Evolutionary conservation across 2,797 vertebrate species (phyloP).

Genomic region (Pangasius macronema): DNA sequence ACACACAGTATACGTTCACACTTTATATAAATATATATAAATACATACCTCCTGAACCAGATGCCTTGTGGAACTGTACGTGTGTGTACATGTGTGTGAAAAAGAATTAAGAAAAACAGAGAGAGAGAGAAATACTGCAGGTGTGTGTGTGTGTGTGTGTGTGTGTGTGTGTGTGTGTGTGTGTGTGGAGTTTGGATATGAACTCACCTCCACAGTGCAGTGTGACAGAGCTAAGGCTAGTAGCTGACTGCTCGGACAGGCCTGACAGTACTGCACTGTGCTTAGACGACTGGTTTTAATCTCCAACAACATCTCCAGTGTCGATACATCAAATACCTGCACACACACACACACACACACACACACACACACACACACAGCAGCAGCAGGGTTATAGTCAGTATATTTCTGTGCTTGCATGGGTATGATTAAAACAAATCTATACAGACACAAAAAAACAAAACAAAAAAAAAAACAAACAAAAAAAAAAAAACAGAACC

Average conservation of each 20-base stretch:
- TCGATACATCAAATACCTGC: slow-evolving; percentile 85
- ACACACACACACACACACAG: background rate
- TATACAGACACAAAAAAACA: no score
- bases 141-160: background rate
- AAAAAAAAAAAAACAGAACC: no score
- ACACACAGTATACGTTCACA: no score
- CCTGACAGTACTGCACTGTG: slow-evolving; percentile 88
- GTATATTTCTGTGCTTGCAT: background rate
- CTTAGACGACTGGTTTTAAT: slow-evolving; percentile 80
- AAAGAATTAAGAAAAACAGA: no score
- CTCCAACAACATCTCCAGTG: slow-evolving; percentile 76
- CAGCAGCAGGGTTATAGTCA: background rate
- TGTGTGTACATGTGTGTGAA: background rate
- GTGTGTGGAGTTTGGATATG: background rate
- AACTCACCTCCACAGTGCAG: slow-evolving; percentile 88
- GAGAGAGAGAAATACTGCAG: no score
- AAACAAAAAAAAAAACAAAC: no score
- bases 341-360: background rate
- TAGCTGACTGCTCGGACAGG: slow-evolving; percentile 83
- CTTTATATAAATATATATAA: no score
- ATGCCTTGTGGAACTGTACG: background rate
- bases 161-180: background rate
- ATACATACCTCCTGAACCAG: no score
- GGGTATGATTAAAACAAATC: background rate
- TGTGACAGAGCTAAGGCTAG: slow-evolving; percentile 90